These are phyloP conservation scores for Neopipo cinnamomea DNA, from an alignment of 2,113 vertebrate species.

Conservation along the genomic window DNA sequence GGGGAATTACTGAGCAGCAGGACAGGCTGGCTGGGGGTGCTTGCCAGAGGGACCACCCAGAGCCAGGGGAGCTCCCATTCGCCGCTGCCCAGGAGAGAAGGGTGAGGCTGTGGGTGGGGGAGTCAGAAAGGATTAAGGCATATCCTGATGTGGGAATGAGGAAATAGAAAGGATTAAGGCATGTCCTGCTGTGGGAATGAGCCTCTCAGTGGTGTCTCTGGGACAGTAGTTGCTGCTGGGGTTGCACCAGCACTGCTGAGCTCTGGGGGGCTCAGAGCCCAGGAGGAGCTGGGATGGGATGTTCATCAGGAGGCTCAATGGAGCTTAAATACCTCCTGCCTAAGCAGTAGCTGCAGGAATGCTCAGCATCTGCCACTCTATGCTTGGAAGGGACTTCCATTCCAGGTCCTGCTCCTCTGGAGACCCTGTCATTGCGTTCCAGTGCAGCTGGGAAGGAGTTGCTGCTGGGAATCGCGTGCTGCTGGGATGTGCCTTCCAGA, in stretches of 20 bases:
- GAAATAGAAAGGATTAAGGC: not conserved
- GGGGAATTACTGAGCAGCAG: not conserved
- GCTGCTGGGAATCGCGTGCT: not conserved
- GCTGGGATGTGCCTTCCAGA: not conserved
- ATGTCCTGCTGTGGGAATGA: not conserved
- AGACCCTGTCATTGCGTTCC: accelerated
- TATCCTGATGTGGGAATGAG: not conserved
- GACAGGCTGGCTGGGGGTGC: not conserved
- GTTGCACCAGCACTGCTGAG: not conserved
- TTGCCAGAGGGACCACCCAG: not conserved
- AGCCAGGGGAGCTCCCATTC: not conserved
- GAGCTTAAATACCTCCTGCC: not conserved
- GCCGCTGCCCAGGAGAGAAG: not conserved
- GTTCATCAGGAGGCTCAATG: not conserved
- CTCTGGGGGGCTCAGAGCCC: not conserved
- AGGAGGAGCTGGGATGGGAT: not conserved
- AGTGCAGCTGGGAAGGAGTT: not conserved
- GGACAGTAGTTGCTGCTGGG: not conserved
- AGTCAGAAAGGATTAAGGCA: not conserved
- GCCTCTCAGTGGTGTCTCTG: accelerated
- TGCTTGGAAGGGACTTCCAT: not conserved
- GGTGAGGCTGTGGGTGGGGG: not conserved
- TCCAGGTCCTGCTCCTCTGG: not conserved
- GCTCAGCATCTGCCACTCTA: not conserved
- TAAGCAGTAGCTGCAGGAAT: not conserved